Conservation (phyloP, 1,140 invertebrate genomes). For the Lepidurus arcticus region DNA sequence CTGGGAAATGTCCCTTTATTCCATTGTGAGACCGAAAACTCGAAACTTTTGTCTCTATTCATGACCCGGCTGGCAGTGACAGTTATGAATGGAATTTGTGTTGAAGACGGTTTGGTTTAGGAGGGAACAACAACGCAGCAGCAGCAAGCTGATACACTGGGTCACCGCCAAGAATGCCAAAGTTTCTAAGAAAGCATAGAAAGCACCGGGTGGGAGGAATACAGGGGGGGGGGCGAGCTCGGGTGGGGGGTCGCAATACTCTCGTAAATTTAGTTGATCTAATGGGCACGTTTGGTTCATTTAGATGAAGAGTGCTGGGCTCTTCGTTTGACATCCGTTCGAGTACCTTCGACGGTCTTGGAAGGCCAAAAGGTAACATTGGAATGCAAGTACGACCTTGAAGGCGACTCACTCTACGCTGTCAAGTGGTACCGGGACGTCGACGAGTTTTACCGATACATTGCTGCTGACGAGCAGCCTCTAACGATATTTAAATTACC, state of each 20-base stretch:
- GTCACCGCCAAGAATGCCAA: background rate
- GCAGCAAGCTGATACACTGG: slow-evolving; percentile 15
- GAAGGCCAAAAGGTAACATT: slow-evolving; percentile 37
- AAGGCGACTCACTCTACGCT: slow-evolving; percentile 40
- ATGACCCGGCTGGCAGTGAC: background rate
- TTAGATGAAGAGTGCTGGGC: slow-evolving; percentile 3
- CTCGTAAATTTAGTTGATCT: background rate
- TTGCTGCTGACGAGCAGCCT: slow-evolving; percentile 29
- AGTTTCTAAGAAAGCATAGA: background rate
- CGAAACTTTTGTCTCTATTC: slow-evolving; percentile 17
- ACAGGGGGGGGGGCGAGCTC: background rate
- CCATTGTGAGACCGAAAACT: background rate
- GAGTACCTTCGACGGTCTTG: slow-evolving; percentile 35
- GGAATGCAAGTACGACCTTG: slow-evolving; percentile 36
- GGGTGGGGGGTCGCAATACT: background rate
- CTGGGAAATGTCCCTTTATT: background rate
- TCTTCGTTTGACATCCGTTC: slow-evolving; percentile 14
- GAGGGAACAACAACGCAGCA: background rate
- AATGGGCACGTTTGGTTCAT: background rate
- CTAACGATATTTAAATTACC: slow-evolving; percentile 36
- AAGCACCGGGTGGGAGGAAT: background rate
- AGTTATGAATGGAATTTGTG: slow-evolving; percentile 19
- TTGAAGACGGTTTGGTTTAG: background rate
- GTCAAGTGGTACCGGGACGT: slow-evolving; percentile 44
- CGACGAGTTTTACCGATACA: slow-evolving; percentile 40